phyloP scores from a whole-genome alignment of 2,888 invertebrate genomes.

The Oxytorus armatus region DNA sequence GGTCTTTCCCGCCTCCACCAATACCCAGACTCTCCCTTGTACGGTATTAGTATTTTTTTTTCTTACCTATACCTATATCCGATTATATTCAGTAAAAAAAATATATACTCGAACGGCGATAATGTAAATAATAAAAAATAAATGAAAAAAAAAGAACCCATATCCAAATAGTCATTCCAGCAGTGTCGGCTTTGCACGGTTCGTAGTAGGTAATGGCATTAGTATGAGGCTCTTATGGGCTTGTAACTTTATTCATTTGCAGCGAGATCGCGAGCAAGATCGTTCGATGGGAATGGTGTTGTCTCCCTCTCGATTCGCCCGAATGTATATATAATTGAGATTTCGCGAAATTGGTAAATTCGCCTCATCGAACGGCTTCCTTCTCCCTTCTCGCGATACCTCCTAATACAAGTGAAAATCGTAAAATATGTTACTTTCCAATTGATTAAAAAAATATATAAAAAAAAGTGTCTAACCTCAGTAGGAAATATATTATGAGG shows the following conservation, averaged over 20 bases:
- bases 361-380: conserved; percentile 46
- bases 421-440: conserved; percentile 23
- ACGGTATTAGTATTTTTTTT: conserved; percentile 52
- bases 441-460: conserved; percentile 5
- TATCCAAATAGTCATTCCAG: conserved; percentile 12
- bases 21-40: conserved; percentile 35
- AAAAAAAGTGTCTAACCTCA: neutral
- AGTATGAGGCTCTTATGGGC: conserved; percentile 56
- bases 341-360: conserved; percentile 49
- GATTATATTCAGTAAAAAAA: conserved; percentile 21
- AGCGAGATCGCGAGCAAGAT: conserved; percentile 48
- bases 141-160: conserved; percentile 10
- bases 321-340: conserved; percentile 50
- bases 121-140: conserved; percentile 35
- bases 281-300: conserved; percentile 30
- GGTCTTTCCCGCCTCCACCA: conserved; percentile 64
- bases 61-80: conserved; percentile 36
- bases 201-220: conserved; percentile 43
- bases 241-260: conserved; percentile 63
- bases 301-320: neutral
- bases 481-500: neutral
- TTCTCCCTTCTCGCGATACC: neutral
- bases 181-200: conserved; percentile 36
- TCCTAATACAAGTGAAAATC: conserved; percentile 5
- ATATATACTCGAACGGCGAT: conserved; percentile 38